A percentile compares a stretch with the other conserved stretches of the same genome.
These are phyloP conservation scores for Protonibea diacanthus DNA, from an alignment of 2,797 vertebrate species.

Conservation along the genomic window DNA sequence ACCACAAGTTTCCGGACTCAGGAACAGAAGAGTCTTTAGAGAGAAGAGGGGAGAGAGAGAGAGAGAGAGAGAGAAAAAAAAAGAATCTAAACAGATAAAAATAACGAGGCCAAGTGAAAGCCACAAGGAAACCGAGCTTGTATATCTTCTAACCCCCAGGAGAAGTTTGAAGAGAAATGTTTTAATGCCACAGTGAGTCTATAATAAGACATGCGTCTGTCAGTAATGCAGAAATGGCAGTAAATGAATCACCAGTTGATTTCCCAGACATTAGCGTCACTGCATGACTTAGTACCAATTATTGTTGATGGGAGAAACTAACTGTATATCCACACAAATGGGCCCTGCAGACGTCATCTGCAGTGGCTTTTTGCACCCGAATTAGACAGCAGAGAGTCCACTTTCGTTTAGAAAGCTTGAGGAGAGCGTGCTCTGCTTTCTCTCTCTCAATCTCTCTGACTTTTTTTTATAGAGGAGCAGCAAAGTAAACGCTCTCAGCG, in stretches of 20 bases:
- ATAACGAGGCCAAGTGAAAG: constrained; percentile 41
- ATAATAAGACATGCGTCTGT: constrained; percentile 29
- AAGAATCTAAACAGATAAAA: constrained; percentile 53
- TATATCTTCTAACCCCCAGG: constrained; percentile 6
- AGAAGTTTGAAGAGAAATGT: constrained; percentile 38
- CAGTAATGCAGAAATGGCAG: constrained; percentile 23
- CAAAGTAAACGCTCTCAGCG: background rate
- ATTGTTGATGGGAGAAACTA: constrained; percentile 40
- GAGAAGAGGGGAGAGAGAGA: background rate
- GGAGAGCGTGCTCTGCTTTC: background rate
- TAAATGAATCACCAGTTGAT: constrained; percentile 54
- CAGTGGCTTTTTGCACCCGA: constrained; percentile 5
- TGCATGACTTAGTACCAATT: constrained; percentile 42
- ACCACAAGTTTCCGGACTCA: constrained; percentile 62
- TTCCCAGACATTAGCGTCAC: constrained; percentile 61
- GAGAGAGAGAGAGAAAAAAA: background rate
- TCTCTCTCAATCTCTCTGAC: background rate
- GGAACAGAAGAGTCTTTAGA: constrained; percentile 52
- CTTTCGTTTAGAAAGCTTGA: constrained; percentile 10
- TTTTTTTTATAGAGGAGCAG: background rate
- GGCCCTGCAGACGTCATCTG: constrained; percentile 29
- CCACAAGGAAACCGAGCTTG: constrained; percentile 42
- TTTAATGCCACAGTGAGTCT: constrained; percentile 12
- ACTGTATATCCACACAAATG: constrained; percentile 42
- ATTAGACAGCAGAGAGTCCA: constrained; percentile 10